Evolutionary conservation across 2,888 invertebrate genomes (phyloP).

Genomic region (Rhagium mordax): DNA sequence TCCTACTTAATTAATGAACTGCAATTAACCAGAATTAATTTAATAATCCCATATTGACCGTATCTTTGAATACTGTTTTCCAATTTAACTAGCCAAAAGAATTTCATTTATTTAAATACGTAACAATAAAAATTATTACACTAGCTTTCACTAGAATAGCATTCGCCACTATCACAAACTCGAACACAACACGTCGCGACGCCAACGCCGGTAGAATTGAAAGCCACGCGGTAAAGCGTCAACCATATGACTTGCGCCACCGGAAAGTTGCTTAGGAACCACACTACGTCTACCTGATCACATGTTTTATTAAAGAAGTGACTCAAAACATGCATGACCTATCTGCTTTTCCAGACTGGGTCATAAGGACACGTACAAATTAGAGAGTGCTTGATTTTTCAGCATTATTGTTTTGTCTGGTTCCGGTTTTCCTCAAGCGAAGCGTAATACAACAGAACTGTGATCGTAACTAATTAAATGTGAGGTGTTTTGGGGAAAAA

Average conservation of each 20-base stretch:
- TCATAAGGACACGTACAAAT: conserved; percentile 20
- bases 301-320: conserved; percentile 42
- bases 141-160: conserved; percentile 1
- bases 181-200: conserved; percentile 44
- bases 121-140: neutral
- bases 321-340: conserved; percentile 34
- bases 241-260: conserved; percentile 48
- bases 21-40: neutral
- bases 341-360: conserved; percentile 20
- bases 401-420: neutral
- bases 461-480: too few species aligned
- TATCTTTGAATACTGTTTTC: neutral
- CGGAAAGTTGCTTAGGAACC: conserved; percentile 42
- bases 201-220: conserved; percentile 46
- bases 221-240: conserved; percentile 45
- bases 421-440: neutral
- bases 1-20: too few species aligned
- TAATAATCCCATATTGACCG: neutral
- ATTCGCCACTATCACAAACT: conserved; percentile 16
- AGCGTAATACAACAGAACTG: neutral
- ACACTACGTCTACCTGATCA: conserved; percentile 39
- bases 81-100: neutral
- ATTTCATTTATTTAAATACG: neutral
- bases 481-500: too few species aligned
- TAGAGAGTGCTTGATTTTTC: neutral